Conservation (phyloP, 2,888 invertebrate genomes). For the Selenia dentaria region DNA sequence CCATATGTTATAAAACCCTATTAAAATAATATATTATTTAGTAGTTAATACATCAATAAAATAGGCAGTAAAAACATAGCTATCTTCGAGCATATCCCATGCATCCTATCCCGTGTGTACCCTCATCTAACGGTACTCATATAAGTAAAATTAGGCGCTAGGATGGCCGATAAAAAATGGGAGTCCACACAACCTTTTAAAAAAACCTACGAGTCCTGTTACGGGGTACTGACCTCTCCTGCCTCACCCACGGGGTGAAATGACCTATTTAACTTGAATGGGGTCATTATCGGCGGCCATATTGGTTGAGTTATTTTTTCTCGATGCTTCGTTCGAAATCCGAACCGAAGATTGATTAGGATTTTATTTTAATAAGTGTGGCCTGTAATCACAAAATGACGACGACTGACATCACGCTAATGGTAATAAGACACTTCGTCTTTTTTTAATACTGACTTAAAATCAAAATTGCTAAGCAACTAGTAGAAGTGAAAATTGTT, state of each 20-base stretch:
- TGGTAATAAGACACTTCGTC: too few species aligned
- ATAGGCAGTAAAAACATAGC: too few species aligned
- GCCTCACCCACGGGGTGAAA: constrained; percentile 61
- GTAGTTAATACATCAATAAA: too few species aligned
- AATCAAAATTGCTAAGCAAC: too few species aligned
- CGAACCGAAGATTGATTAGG: constrained; percentile 35
- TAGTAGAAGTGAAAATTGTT: too few species aligned
- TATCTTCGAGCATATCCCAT: constrained; percentile 50
- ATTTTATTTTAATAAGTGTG: constrained; percentile 24
- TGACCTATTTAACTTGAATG: constrained; percentile 79
- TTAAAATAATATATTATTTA: background rate
- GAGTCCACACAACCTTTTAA: constrained; percentile 56
- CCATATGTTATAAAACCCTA: constrained; percentile 2
- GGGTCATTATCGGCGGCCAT: constrained; percentile 62
- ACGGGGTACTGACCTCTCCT: constrained; percentile 71
- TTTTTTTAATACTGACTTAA: too few species aligned
- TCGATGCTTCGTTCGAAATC: constrained; percentile 29
- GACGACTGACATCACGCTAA: too few species aligned
- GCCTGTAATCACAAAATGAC: constrained; percentile 1
- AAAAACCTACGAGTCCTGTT: constrained; percentile 77
- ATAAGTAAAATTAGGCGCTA: constrained; percentile 73
- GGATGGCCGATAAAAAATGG: constrained; percentile 77
- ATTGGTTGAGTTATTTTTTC: constrained; percentile 38
- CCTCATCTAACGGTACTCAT: constrained; percentile 72
- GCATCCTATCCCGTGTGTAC: constrained; percentile 40